Conservation (phyloP, 2,113 vertebrate genomes). For the Oreochromis niloticus region DNA sequence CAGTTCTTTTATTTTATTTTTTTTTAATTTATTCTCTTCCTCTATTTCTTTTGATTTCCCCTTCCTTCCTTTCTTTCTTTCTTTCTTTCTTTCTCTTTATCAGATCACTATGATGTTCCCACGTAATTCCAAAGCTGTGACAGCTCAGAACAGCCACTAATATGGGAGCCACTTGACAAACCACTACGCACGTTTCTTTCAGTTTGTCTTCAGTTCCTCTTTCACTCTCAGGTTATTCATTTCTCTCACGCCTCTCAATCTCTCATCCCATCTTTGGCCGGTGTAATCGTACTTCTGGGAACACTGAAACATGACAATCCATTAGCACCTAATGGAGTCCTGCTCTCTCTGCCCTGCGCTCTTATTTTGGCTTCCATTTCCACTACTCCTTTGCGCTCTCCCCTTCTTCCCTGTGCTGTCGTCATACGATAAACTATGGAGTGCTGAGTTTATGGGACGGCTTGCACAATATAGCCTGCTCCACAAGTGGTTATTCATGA, state of each 20-base stretch:
- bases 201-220: not conserved
- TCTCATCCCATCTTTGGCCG: not conserved
- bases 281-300: not conserved
- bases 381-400: not conserved
- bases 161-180: not conserved
- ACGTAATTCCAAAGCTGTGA: not conserved
- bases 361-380: not conserved
- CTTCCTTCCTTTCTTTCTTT: not conserved
- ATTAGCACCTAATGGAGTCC: constrained; percentile 22
- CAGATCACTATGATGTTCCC: not conserved
- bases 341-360: not conserved
- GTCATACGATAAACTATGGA: not conserved
- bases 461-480: not conserved
- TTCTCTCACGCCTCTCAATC: not conserved
- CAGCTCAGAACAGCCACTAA: not conserved
- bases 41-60: not conserved
- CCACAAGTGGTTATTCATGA: not conserved
- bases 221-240: not conserved
- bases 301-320: constrained; percentile 4
- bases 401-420: not conserved
- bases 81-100: not conserved
- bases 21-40: not conserved
- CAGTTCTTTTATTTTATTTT: not conserved
- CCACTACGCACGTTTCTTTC: not conserved
- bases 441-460: not conserved